These are phyloP conservation scores for Neria commutata DNA, from an alignment of 2,888 invertebrate genomes.

Conservation along the genomic window DNA sequence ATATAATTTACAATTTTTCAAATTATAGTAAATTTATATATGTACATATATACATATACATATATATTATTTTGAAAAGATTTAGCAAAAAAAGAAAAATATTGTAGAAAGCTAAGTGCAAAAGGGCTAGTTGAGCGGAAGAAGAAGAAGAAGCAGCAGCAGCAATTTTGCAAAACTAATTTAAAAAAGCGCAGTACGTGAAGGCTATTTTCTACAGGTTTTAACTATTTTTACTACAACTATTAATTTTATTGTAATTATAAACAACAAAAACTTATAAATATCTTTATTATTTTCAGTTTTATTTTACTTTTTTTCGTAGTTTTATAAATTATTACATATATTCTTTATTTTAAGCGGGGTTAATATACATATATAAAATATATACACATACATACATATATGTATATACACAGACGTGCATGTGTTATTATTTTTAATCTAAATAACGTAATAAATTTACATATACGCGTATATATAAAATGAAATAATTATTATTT, in stretches of 20 bases:
- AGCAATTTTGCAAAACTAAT: neutral
- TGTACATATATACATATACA: neutral
- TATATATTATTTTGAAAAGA: neutral
- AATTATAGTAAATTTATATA: too few relatives aligned
- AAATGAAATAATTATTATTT: constrained; percentile 23
- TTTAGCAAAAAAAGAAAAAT: neutral
- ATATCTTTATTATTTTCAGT: constrained; percentile 33
- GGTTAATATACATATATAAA: constrained; percentile 46
- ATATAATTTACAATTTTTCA: too few relatives aligned
- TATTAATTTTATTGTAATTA: constrained; percentile 17
- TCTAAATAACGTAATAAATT: constrained; percentile 20
- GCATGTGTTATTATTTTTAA: constrained; percentile 18
- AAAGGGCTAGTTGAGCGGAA: neutral
- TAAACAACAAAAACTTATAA: too few relatives aligned
- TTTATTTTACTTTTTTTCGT: constrained; percentile 41
- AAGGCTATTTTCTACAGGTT: constrained; percentile 56
- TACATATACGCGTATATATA: constrained; percentile 25
- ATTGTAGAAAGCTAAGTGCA: too few relatives aligned
- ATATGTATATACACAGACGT: constrained; percentile 1
- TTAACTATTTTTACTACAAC: constrained; percentile 38
- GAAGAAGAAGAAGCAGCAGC: neutral
- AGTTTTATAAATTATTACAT: too few relatives aligned
- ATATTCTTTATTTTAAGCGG: constrained; percentile 50
- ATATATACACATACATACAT: constrained; percentile 24
- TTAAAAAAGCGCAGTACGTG: constrained; percentile 33